Evolutionary conservation across 2,113 vertebrate genomes (phyloP).

Genomic region (Mormoops blainvillei): DNA sequence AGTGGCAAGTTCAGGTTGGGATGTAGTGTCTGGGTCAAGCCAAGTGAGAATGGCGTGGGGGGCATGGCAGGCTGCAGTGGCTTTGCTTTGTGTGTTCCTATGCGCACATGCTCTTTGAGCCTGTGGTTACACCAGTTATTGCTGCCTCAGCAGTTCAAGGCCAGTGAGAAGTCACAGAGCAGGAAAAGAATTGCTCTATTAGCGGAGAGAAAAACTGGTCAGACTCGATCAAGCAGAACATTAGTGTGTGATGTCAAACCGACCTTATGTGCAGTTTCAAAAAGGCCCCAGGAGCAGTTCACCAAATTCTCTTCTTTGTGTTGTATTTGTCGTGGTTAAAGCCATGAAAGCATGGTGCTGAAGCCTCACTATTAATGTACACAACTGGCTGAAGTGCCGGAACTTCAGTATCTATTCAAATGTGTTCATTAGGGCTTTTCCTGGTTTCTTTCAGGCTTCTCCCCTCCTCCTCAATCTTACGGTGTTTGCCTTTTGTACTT

Average conservation of each 20-base stretch:
- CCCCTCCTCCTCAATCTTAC: not conserved
- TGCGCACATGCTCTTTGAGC: accelerated
- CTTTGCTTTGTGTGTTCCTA: not conserved
- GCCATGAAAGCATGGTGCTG: not conserved
- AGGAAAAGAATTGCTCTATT: not conserved
- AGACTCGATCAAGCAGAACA: slow-evolving; percentile 40
- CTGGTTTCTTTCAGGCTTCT: not conserved
- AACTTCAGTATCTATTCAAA: not conserved
- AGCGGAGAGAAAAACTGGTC: slow-evolving; percentile 41
- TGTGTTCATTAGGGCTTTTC: not conserved
- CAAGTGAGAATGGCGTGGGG: not conserved
- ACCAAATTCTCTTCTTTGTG: not conserved
- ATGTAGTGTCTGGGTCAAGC: not conserved
- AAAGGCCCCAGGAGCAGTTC: slow-evolving; percentile 32
- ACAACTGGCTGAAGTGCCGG: not conserved
- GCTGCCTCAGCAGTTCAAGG: not conserved
- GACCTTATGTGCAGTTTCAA: not conserved
- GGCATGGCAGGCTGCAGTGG: accelerated
- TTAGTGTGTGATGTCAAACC: slow-evolving; percentile 33
- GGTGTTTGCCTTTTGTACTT: not conserved
- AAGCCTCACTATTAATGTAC: not conserved
- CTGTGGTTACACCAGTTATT: not conserved
- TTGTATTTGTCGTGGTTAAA: not conserved
- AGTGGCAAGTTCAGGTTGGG: not conserved
- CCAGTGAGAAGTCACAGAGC: slow-evolving; percentile 1